Percentiles rank a stretch among this genome's conserved stretches.
Evolutionary conservation across 2,888 invertebrate genomes (phyloP).

Genomic region (Metopia argyrocephala): DNA sequence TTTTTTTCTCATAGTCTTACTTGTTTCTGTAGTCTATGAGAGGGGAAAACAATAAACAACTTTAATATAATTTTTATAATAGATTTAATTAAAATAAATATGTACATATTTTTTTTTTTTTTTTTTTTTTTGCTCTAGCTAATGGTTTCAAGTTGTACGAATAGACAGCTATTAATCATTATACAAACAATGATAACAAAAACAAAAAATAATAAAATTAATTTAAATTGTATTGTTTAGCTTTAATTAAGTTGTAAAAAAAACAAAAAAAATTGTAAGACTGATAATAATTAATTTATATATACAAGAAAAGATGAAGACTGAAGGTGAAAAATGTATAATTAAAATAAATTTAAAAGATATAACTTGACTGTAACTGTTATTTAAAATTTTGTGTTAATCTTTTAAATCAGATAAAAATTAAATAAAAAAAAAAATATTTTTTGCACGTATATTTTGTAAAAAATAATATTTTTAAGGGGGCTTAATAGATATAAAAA

Average conservation of each 20-base stretch:
- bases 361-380: too few relatives aligned
- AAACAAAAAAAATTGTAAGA: too few relatives aligned
- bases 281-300: too few relatives aligned
- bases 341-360: too few relatives aligned
- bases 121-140: neutral
- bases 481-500: too few relatives aligned
- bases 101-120: neutral
- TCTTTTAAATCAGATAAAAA: too few relatives aligned
- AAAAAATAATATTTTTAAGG: too few relatives aligned
- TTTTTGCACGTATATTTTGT: too few relatives aligned
- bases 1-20: slow-evolving; percentile 22
- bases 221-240: slow-evolving; percentile 15
- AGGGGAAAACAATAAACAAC: slow-evolving; percentile 8
- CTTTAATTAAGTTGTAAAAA: neutral
- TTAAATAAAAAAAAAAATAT: too few relatives aligned
- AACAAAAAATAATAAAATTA: neutral
- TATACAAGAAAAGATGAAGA: too few relatives aligned
- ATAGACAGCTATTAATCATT: slow-evolving; percentile 42
- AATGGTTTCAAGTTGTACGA: slow-evolving; percentile 16
- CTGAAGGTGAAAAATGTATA: too few relatives aligned
- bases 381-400: too few relatives aligned
- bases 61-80: slow-evolving; percentile 6
- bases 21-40: slow-evolving; percentile 14
- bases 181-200: neutral
- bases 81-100: slow-evolving; percentile 26